Evolutionary conservation across 2,797 vertebrate genomes (phyloP).

Genomic region (Lindbergichthys nudifrons): DNA sequence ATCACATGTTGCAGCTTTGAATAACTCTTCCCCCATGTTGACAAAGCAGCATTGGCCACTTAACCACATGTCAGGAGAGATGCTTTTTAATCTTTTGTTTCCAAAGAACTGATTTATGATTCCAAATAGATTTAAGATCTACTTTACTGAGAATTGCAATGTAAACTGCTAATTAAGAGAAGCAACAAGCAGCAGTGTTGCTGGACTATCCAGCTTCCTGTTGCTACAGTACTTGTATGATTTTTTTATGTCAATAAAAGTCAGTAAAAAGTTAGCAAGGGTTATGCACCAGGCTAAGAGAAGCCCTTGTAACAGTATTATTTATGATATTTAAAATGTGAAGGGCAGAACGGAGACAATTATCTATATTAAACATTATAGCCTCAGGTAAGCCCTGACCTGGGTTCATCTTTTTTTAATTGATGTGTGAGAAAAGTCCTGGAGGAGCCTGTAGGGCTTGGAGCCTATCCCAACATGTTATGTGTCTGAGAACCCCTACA

Average conservation of each 20-base stretch:
- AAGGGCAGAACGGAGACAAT: slow-evolving; percentile 62
- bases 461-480: slow-evolving; percentile 67
- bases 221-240: slow-evolving; percentile 2
- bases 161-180: slow-evolving; percentile 37
- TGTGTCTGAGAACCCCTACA: slow-evolving; percentile 31
- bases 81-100: slow-evolving; percentile 50
- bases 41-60: slow-evolving; percentile 69
- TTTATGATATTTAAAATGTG: slow-evolving; percentile 64
- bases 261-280: slow-evolving; percentile 31
- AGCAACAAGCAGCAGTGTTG: slow-evolving; percentile 39
- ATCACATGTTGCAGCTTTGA: slow-evolving; percentile 79
- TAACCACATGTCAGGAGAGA: slow-evolving; percentile 27
- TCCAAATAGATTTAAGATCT: slow-evolving; percentile 28
- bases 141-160: slow-evolving; percentile 25
- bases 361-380: slow-evolving; percentile 78
- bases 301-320: slow-evolving; percentile 32
- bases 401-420: slow-evolving; percentile 72
- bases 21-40: slow-evolving; percentile 77
- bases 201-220: slow-evolving; percentile 38
- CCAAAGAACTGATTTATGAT: slow-evolving; percentile 39
- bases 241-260: slow-evolving; percentile 45
- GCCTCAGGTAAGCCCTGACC: slow-evolving; percentile 77
- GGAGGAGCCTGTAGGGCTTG: slow-evolving; percentile 71
- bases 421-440: slow-evolving; percentile 72
- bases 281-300: no score